Evolutionary conservation across 2,888 invertebrate species (phyloP).

Genomic region (Acleris holmiana): DNA sequence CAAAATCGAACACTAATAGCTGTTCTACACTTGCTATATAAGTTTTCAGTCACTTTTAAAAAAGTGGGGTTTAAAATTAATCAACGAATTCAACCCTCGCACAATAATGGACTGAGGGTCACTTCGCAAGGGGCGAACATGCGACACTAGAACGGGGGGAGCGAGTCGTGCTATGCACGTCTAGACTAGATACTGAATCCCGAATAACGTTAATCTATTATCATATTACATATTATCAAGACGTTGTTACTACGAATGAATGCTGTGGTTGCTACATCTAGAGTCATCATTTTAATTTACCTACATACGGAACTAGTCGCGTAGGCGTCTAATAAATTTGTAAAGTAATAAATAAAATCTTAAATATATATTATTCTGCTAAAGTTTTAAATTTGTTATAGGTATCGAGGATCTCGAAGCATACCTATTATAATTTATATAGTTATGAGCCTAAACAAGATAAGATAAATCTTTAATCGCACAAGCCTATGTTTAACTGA

Average conservation of each 20-base stretch:
- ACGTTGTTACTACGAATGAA: neutral
- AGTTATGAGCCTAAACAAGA: too few relatives aligned
- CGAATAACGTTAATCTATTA: conserved; percentile 6
- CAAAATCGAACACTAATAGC: neutral
- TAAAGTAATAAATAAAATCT: too few relatives aligned
- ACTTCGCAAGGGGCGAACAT: conserved; percentile 1
- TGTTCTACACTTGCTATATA: neutral
- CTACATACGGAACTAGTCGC: conserved; percentile 2
- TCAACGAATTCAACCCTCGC: conserved; percentile 4
- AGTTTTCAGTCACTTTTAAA: neutral
- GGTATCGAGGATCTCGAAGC: too few relatives aligned
- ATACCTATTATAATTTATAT: too few relatives aligned
- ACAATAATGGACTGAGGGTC: neutral
- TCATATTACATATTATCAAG: conserved; percentile 4
- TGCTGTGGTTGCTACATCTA: neutral
- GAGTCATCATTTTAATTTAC: conserved; percentile 1
- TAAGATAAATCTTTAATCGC: too few relatives aligned
- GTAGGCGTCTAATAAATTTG: neutral
- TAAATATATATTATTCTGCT: too few relatives aligned
- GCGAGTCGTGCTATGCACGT: neutral
- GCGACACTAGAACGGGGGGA: neutral
- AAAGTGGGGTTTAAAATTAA: conserved; percentile 5
- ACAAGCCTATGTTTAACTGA: too few relatives aligned
- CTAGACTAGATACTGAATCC: conserved; percentile 3
- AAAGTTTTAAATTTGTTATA: too few relatives aligned